Conservation (phyloP, 2,888 invertebrate species). For the Spicauda simplicius region DNA sequence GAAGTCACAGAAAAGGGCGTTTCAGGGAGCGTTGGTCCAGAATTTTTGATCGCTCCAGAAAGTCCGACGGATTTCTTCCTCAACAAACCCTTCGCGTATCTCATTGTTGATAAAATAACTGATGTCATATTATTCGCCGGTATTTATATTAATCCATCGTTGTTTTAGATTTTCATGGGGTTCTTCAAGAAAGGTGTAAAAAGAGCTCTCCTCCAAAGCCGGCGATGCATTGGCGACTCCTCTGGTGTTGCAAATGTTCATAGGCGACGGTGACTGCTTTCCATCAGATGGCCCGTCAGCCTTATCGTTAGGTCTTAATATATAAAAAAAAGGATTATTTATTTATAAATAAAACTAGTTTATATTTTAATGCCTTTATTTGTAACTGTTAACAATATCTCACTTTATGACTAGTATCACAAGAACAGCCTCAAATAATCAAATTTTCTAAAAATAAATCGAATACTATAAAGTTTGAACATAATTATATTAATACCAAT, state of each 20-base stretch:
- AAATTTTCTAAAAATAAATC: too few relatives aligned
- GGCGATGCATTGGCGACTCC: too few relatives aligned
- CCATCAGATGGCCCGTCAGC: too few relatives aligned
- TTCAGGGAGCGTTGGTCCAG: conserved; percentile 56
- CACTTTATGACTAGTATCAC: conserved; percentile 63
- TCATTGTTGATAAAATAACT: conserved; percentile 64
- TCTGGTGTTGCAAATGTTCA: too few relatives aligned
- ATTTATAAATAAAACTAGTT: background rate
- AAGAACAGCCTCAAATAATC: conserved; percentile 53
- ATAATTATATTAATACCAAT: too few relatives aligned
- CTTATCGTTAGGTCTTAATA: too few relatives aligned
- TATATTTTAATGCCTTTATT: conserved; percentile 29
- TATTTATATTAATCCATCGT: conserved; percentile 69
- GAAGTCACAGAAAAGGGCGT: conserved; percentile 73
- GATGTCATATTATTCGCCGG: conserved; percentile 67
- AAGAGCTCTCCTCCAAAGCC: too few relatives aligned
- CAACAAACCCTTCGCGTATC: conserved; percentile 70
- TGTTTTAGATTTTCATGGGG: too few relatives aligned
- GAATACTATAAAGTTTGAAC: too few relatives aligned
- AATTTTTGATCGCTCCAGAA: conserved; percentile 51
- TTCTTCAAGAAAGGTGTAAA: too few relatives aligned
- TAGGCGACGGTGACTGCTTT: too few relatives aligned
- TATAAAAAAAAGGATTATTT: too few relatives aligned
- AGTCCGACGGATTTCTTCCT: conserved; percentile 51
- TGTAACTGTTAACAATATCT: conserved; percentile 28